Evolutionary conservation across 2,888 invertebrate species (phyloP).

Genomic region (Callosobruchus maculatus): DNA sequence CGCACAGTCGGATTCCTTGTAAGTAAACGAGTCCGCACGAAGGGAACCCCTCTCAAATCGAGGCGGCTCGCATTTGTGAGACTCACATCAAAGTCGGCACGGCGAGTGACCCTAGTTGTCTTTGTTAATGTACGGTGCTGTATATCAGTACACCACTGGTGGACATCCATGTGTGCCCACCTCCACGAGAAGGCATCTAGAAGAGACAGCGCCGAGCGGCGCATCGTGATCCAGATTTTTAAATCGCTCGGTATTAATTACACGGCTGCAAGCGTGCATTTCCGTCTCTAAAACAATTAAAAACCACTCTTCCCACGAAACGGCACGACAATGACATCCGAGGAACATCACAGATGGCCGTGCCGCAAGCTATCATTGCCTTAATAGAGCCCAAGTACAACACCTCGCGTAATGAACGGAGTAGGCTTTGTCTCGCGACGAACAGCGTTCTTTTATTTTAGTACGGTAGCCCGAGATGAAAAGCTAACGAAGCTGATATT

Average conservation of each 20-base stretch:
- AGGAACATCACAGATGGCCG: conserved; percentile 33
- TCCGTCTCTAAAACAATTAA: conserved; percentile 33
- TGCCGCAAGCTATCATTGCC: conserved; percentile 30
- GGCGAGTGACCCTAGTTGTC: too few relatives aligned
- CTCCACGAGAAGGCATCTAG: conserved; percentile 17
- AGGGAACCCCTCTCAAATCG: too few relatives aligned
- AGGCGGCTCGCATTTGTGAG: too few relatives aligned
- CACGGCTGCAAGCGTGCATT: conserved; percentile 18
- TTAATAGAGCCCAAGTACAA: conserved; percentile 33
- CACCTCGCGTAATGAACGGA: conserved; percentile 33
- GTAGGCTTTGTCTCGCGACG: conserved; percentile 17
- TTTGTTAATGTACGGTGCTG: too few relatives aligned
- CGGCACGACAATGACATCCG: conserved; percentile 38
- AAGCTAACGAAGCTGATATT: conserved; percentile 12
- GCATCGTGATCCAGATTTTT: conserved; percentile 35
- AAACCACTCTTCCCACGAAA: conserved; percentile 34
- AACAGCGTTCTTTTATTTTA: conserved; percentile 10
- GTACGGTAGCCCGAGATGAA: conserved; percentile 14
- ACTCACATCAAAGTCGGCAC: too few relatives aligned
- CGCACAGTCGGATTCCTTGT: too few relatives aligned
- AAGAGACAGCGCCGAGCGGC: not conserved
- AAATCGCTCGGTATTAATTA: conserved; percentile 20
- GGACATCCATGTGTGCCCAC: conserved; percentile 12
- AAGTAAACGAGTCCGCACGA: too few relatives aligned
- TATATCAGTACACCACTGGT: not conserved